Evolutionary conservation across 2,888 invertebrate genomes (phyloP).

Genomic region (Myopa tessellatipennis): DNA sequence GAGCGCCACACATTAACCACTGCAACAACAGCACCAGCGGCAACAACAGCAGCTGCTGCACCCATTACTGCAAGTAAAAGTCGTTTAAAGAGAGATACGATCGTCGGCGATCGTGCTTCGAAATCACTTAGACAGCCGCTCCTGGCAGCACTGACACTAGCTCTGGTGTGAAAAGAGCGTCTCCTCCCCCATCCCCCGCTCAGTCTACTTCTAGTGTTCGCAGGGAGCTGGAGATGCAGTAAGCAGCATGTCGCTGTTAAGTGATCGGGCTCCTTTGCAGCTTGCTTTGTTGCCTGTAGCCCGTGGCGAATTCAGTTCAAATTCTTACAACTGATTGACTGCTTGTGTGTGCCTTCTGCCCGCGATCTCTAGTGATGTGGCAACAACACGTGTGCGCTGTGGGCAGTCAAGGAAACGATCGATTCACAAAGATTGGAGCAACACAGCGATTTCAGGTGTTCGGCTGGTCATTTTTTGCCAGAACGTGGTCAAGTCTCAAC

Average conservation of each 20-base stretch:
- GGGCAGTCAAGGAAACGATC: no score
- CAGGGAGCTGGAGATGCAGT: neutral
- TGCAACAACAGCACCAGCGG: slow-evolving; percentile 10
- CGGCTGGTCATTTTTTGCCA: no score
- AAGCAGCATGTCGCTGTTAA: slow-evolving; percentile 25
- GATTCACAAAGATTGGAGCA: no score
- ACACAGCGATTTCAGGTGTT: no score
- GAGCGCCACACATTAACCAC: slow-evolving; percentile 8
- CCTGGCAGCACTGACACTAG: slow-evolving; percentile 8
- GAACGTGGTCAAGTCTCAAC: neutral
- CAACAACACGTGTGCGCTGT: no score
- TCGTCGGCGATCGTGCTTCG: slow-evolving; percentile 18
- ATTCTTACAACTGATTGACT: slow-evolving; percentile 22
- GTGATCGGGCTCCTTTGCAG: neutral
- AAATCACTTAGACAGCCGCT: neutral
- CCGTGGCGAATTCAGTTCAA: slow-evolving; percentile 40
- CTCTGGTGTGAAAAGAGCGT: slow-evolving; percentile 7
- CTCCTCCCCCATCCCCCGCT: neutral
- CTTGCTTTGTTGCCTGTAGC: slow-evolving; percentile 1
- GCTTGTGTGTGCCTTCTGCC: slow-evolving; percentile 28
- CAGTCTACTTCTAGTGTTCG: neutral
- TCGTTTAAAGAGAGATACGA: slow-evolving; percentile 15
- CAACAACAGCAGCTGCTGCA: slow-evolving; percentile 5
- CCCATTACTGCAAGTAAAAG: slow-evolving; percentile 22
- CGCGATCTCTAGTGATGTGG: no score